These are phyloP conservation scores for Odocoileus hemionus DNA, from an alignment of 2,113 vertebrate species.

Conservation along the genomic window DNA sequence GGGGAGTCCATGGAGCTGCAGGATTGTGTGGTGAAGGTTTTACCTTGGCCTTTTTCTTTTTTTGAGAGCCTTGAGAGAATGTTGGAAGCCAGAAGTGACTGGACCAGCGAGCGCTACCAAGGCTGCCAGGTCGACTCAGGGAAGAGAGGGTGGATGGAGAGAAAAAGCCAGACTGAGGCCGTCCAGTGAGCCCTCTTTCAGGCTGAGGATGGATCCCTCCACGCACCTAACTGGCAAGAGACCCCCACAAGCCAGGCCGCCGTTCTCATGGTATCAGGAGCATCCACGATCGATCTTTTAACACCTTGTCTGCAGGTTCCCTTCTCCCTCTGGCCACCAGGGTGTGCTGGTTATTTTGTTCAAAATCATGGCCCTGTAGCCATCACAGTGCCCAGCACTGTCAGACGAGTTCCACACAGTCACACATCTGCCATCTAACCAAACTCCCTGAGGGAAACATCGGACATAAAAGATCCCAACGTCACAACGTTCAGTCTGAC, in stretches of 20 bases:
- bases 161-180: background rate
- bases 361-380: background rate
- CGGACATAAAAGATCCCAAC: background rate
- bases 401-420: background rate
- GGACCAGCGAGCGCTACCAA: background rate
- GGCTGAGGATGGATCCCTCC: background rate
- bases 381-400: background rate
- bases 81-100: background rate
- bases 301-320: fast-evolving
- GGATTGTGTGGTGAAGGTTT: background rate
- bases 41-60: slow-evolving; percentile 10
- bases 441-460: background rate
- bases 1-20: background rate
- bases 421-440: background rate
- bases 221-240: fast-evolving
- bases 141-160: background rate
- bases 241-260: background rate
- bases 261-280: background rate
- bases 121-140: background rate
- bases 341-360: background rate
- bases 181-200: background rate
- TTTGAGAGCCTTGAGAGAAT: background rate
- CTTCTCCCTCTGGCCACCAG: fast-evolving
- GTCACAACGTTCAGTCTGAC: too few relatives aligned
- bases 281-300: background rate